Evolutionary conservation across 2,888 invertebrate genomes (phyloP).

Genomic region (Drosophila lacicola): DNA sequence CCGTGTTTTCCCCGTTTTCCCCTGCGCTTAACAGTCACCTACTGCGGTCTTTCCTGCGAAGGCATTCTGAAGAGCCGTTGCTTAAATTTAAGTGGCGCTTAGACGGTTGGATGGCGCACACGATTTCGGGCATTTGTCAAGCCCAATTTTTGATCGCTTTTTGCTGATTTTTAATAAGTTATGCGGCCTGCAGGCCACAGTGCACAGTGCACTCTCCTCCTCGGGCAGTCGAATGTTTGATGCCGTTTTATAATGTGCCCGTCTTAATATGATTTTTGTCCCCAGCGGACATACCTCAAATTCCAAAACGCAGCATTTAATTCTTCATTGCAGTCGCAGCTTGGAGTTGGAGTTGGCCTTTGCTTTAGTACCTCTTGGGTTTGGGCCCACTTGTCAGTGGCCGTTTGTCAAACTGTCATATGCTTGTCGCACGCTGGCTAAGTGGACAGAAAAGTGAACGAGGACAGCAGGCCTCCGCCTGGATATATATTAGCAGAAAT

Average conservation of each 20-base stretch:
- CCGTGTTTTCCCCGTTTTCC: conserved; percentile 47
- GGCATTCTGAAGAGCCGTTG: conserved; percentile 56
- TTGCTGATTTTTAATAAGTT: conserved; percentile 81
- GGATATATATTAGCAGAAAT: conserved; percentile 84
- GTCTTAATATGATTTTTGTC: conserved; percentile 84
- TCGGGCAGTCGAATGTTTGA: conserved; percentile 10
- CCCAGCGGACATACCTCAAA: conserved; percentile 77
- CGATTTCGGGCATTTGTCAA: conserved; percentile 69
- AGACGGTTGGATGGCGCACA: conserved; percentile 50
- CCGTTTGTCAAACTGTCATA: conserved; percentile 84
- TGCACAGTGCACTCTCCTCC: conserved; percentile 18
- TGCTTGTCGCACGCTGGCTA: conserved; percentile 80
- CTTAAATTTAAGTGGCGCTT: conserved; percentile 76
- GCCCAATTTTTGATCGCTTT: conserved; percentile 56
- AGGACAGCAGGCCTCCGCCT: conserved; percentile 3
- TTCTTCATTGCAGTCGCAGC: conserved; percentile 22
- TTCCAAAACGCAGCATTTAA: conserved; percentile 79
- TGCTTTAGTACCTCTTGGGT: conserved; percentile 7
- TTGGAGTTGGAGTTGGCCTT: conserved; percentile 12
- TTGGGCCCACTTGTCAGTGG: conserved; percentile 49
- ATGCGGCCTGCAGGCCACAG: conserved; percentile 67
- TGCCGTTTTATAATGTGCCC: conserved; percentile 82
- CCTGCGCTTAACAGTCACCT: neutral
- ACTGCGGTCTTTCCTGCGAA: neutral
- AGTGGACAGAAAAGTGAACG: conserved; percentile 13